Evolutionary conservation across 2,888 invertebrate species (phyloP).

Genomic region (Tenthredo amoena): DNA sequence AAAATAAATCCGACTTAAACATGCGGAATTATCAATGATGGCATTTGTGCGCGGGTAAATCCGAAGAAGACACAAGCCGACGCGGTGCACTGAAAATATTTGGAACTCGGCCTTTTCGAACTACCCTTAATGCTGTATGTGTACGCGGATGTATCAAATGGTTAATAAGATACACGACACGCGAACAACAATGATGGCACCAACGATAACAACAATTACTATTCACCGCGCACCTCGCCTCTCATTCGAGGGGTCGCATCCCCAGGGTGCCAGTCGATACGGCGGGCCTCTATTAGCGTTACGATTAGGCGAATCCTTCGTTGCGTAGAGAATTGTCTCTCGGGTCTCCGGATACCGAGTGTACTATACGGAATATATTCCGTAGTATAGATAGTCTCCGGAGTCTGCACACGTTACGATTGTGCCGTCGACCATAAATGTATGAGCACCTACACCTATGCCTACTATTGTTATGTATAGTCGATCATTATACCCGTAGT

Average conservation of each 20-base stretch:
- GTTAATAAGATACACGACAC: conserved; percentile 22
- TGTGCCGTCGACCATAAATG: background rate
- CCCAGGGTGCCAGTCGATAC: conserved; percentile 39
- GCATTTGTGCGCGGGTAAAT: background rate
- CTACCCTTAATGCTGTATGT: background rate
- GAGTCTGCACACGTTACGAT: conserved; percentile 6
- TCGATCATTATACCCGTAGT: background rate
- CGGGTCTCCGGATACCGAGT: conserved; percentile 1
- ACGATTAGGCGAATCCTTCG: conserved; percentile 36
- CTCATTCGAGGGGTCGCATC: conserved; percentile 41
- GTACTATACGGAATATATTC: background rate
- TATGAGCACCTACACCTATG: background rate
- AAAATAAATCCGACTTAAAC: background rate
- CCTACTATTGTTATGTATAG: background rate
- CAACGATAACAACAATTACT: conserved; percentile 30
- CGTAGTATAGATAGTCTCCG: background rate
- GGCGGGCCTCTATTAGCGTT: conserved; percentile 39
- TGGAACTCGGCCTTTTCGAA: background rate
- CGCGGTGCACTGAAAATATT: background rate
- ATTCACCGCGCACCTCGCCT: conserved; percentile 29
- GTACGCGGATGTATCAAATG: background rate
- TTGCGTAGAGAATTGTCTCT: conserved; percentile 39
- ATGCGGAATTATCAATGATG: background rate
- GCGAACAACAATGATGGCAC: conserved; percentile 18
- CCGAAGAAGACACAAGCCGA: background rate